Conservation (phyloP, 2,113 vertebrate species). For the Struthidea cinerea region DNA sequence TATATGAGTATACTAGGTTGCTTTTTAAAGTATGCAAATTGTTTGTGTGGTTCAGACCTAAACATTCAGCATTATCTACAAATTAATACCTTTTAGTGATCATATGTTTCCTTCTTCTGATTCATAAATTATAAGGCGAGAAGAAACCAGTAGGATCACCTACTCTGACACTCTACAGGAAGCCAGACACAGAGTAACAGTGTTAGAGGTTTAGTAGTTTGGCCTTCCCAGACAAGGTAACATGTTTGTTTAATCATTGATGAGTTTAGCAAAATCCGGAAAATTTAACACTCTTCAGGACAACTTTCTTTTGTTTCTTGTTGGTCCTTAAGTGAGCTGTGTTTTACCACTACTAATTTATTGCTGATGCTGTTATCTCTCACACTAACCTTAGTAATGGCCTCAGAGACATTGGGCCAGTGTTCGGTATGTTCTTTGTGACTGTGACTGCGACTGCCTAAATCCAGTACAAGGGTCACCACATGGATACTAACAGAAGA, state of each 20-base stretch:
- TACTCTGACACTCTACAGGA: not conserved
- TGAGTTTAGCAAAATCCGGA: not conserved
- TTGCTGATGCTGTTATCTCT: not conserved
- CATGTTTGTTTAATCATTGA: not conserved
- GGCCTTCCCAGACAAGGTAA: not conserved
- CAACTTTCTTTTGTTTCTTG: not conserved
- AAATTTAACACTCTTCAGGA: not conserved
- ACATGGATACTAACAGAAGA: not conserved
- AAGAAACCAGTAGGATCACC: conserved; percentile 15
- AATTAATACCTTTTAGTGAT: conserved; percentile 20
- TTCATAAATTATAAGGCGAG: conserved; percentile 50
- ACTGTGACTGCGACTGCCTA: not conserved
- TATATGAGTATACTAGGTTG: not conserved
- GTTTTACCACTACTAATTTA: not conserved
- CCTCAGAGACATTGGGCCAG: not conserved
- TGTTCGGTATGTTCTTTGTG: not conserved
- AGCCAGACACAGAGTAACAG: not conserved
- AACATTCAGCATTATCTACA: conserved; percentile 23
- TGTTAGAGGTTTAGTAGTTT: not conserved
- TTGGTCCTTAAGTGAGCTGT: not conserved
- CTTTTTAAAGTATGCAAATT: not conserved
- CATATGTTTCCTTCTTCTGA: conserved; percentile 49
- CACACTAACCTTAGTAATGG: not conserved
- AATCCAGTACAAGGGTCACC: not conserved
- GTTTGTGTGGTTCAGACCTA: conserved; percentile 16